Conservation (phyloP, 2,113 vertebrate genomes). For the Gymnobelideus leadbeateri region DNA sequence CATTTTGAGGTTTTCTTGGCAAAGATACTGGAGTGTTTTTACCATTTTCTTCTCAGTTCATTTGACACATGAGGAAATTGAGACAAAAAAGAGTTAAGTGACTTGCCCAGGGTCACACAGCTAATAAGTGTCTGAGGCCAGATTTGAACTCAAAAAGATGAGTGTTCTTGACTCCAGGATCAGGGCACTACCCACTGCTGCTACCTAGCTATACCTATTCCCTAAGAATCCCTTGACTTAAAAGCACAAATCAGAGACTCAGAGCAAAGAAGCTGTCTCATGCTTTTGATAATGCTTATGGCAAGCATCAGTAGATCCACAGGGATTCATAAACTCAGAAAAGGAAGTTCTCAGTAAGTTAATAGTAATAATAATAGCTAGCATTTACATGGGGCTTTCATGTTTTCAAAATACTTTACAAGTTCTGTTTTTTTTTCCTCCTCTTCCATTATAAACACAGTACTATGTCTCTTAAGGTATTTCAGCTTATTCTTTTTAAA, state of each 20-base stretch:
- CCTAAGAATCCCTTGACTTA: background rate
- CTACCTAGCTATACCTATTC: accelerated
- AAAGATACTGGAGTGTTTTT: background rate
- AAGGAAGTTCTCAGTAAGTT: background rate
- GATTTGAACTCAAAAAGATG: background rate
- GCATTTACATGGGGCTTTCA: background rate
- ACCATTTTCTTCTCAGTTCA: background rate
- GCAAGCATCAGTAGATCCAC: background rate
- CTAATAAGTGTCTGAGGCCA: background rate
- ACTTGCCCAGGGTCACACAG: background rate
- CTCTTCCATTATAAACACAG: background rate
- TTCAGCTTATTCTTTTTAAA: background rate
- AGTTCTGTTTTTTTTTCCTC: background rate
- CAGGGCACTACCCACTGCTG: background rate
- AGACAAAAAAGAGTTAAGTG: background rate
- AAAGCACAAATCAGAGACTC: background rate
- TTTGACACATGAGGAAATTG: background rate
- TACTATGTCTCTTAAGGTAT: background rate
- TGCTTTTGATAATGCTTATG: background rate
- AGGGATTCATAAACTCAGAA: conserved; percentile 2
- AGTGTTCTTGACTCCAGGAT: background rate
- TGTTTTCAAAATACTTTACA: background rate
- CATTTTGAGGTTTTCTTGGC: background rate
- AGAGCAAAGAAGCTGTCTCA: background rate
- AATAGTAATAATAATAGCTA: background rate